Evolutionary conservation across 2,888 invertebrate species (phyloP).

Genomic region (Labia minor): DNA sequence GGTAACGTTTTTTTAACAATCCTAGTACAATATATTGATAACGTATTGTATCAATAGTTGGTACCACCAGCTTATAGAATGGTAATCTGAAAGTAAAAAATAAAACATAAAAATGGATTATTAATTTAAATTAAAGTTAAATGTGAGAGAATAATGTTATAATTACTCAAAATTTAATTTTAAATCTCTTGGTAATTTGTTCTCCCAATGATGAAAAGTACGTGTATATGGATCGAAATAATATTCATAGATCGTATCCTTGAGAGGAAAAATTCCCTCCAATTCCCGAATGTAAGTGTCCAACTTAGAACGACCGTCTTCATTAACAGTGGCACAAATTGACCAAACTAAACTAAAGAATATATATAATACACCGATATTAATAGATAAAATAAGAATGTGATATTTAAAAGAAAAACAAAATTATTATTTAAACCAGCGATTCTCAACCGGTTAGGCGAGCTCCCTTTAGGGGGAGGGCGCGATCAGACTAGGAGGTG

Average conservation of each 20-base stretch:
- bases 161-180: constrained; percentile 36
- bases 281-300: constrained; percentile 70
- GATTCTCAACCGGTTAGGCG: no score
- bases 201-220: constrained; percentile 68
- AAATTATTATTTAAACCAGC: no score
- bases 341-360: constrained; percentile 68
- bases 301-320: constrained; percentile 62
- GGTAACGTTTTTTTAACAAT: constrained; percentile 52
- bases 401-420: constrained; percentile 20
- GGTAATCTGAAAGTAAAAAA: constrained; percentile 45
- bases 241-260: constrained; percentile 82
- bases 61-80: constrained; percentile 75
- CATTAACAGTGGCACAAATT: constrained; percentile 68
- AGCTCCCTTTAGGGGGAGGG: no score
- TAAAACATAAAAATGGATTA: constrained; percentile 14
- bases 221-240: constrained; percentile 65
- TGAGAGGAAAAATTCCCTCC: constrained; percentile 70
- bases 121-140: no score
- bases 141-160: constrained; percentile 14
- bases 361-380: constrained; percentile 29
- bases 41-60: constrained; percentile 78
- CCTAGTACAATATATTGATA: constrained; percentile 62
- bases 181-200: constrained; percentile 62
- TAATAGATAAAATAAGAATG: constrained; percentile 25
- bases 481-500: no score